Evolutionary conservation across 2,113 vertebrate genomes (phyloP).

Genomic region (Phalacrocorax brasilianus): DNA sequence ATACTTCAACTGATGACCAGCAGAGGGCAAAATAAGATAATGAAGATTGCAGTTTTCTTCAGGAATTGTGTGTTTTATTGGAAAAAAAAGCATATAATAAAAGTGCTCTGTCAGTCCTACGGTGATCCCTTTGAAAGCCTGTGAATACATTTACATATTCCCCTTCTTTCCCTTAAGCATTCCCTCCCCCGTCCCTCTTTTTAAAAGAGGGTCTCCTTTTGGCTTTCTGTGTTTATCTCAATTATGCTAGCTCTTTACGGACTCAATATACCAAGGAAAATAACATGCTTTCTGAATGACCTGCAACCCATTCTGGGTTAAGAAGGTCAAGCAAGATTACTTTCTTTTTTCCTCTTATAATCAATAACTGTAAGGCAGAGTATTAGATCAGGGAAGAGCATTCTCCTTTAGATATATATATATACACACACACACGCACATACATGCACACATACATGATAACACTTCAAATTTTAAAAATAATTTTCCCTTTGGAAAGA

Average conservation of each 20-base stretch:
- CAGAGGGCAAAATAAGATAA: conserved; percentile 57
- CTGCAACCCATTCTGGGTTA: background rate
- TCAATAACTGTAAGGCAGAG: background rate
- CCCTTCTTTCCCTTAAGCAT: background rate
- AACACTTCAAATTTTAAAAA: background rate
- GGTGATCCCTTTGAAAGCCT: background rate
- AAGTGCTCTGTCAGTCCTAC: background rate
- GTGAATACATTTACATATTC: background rate
- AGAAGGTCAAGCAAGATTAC: background rate
- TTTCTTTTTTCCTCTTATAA: background rate
- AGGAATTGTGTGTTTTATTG: background rate
- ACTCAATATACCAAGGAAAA: background rate
- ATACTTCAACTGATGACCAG: background rate
- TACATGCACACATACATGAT: accelerated
- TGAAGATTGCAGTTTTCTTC: background rate
- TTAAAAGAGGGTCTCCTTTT: background rate
- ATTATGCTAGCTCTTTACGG: background rate
- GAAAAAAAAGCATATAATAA: background rate
- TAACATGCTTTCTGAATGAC: background rate
- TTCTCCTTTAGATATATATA: background rate
- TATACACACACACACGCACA: no score
- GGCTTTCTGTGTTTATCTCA: background rate
- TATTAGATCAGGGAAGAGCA: background rate
- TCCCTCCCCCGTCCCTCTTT: background rate
- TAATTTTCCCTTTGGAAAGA: background rate